Evolutionary conservation across 1,140 invertebrate genomes (phyloP), one percentile per base, ranked within the genome.

Genomic region (Drosophila micromelanica): DNA sequence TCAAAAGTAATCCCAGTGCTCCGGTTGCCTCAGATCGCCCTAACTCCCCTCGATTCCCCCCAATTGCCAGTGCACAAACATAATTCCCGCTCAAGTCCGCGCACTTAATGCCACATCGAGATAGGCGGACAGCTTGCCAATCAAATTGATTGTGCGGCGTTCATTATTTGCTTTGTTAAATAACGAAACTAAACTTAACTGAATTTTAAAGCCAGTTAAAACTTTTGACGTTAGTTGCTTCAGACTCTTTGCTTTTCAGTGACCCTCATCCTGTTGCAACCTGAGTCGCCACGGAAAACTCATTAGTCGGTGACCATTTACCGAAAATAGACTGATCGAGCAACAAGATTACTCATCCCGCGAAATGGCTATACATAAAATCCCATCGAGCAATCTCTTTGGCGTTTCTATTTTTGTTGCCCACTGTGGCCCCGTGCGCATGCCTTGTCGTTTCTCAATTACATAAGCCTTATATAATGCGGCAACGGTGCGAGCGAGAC

Each of bases 391-490:
- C 20, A 68, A 46, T 73, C 43, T 67, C 49, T 67, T 55, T 54
- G 32, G 35, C 35, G 51, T 62, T 62, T 70, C 82, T 86, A 87
- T 78, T 86, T 86, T 76, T 63, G 54, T 49, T 52, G 48, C 60
- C 65, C 82, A 86, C 82, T 87, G 84, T 87, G 69, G 42, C 59
- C 38, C 62, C 73, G 68, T 87, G 84, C 79, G 82, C 78, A 87
- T 89, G 81, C 75, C 78, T 65, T 68, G 30, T 61, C 43, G 54
- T 46, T 67, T 76, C 72, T 68, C 78, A 61, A 67, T 87, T 87
- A 87, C 84, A 87, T 87, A 87, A 87, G 84, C 17, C 82, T 87
- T 87, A 87, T 89, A 87, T 87, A 87, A 87, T 48, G 32, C 13
- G 6, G 46, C 72, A 60, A 43, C 46, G 15, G 81, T 52, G 67